phyloP scores from a whole-genome alignment of 2,888 invertebrate genomes.

The Caenorhabditis sp. region DNA sequence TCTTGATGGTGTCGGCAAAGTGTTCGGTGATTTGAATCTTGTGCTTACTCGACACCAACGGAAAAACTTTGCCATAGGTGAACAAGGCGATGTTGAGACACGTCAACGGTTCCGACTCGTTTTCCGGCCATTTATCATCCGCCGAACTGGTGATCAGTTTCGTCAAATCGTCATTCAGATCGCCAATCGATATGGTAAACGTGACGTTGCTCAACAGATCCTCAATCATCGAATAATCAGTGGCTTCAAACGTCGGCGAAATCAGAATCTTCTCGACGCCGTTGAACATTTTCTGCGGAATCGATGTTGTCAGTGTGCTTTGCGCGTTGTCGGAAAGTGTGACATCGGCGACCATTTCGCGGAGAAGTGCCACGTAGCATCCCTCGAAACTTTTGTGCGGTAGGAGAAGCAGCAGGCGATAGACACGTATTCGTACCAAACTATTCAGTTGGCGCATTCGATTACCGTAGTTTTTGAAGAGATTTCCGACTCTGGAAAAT shows the following conservation, averaged over 20 bases:
- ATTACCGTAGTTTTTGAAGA: constrained; percentile 87
- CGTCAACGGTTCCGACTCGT: constrained; percentile 88
- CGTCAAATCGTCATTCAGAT: constrained; percentile 94
- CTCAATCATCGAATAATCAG: constrained; percentile 51
- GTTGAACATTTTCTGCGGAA: constrained; percentile 83
- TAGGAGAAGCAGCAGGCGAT: constrained; percentile 79
- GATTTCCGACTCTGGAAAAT: constrained; percentile 80
- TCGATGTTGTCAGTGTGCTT: constrained; percentile 84
- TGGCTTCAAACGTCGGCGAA: constrained; percentile 43
- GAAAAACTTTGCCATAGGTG: constrained; percentile 89
- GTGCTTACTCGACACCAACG: constrained; percentile 92
- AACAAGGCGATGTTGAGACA: constrained; percentile 93
- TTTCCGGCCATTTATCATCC: constrained; percentile 65
- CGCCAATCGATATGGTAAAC: constrained; percentile 83
- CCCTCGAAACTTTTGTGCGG: constrained; percentile 59
- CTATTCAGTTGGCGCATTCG: constrained; percentile 70
- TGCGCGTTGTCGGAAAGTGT: constrained; percentile 92
- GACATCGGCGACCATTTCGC: constrained; percentile 90
- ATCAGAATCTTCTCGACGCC: constrained; percentile 50
- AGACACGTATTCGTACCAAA: constrained; percentile 84
- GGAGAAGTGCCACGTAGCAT: constrained; percentile 83
- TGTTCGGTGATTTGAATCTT: constrained; percentile 93
- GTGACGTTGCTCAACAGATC: constrained; percentile 75
- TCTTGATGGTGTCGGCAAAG: constrained; percentile 86
- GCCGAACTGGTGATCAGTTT: constrained; percentile 75